Percentiles rank a stretch among this genome's conserved stretches.
phyloP scores from a whole-genome alignment of 2,888 invertebrate species.

The Polyploca ridens region DNA sequence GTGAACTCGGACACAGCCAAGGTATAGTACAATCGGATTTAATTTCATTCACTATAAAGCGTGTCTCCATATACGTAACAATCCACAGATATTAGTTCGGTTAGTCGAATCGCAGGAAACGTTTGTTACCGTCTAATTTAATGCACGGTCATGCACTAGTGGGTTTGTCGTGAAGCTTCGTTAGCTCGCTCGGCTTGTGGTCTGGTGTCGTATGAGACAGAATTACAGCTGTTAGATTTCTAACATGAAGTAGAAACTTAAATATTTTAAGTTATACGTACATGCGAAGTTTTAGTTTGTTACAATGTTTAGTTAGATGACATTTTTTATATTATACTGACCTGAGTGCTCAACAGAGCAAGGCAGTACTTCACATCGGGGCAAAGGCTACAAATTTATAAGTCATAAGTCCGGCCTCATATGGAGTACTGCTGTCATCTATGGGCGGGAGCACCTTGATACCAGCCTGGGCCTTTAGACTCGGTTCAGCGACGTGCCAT shows the following conservation, averaged over 20 bases:
- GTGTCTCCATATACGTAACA: conserved; percentile 15
- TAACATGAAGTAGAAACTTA: neutral
- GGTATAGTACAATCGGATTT: neutral
- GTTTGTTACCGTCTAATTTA: conserved; percentile 41
- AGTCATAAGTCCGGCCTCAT: too few species aligned
- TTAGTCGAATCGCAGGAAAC: conserved; percentile 26
- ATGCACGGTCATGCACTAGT: conserved; percentile 58
- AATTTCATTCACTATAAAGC: conserved; percentile 3
- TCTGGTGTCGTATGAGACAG: conserved; percentile 2
- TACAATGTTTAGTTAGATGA: too few species aligned
- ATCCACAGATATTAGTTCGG: conserved; percentile 26
- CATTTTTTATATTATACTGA: too few species aligned
- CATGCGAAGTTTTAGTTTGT: neutral
- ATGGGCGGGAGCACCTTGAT: too few species aligned
- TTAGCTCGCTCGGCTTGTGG: conserved; percentile 30
- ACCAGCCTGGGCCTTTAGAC: too few species aligned
- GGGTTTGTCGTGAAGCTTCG: conserved; percentile 49
- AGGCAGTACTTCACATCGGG: too few species aligned
- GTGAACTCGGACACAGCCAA: neutral
- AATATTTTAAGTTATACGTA: neutral
- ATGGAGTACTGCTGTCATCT: too few species aligned
- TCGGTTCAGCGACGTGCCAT: too few species aligned
- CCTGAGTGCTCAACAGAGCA: too few species aligned
- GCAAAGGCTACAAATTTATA: too few species aligned
- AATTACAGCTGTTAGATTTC: conserved; percentile 17